These are phyloP conservation scores for Butorides virescens DNA, from an alignment of 2,113 vertebrate species.

Conservation along the genomic window DNA sequence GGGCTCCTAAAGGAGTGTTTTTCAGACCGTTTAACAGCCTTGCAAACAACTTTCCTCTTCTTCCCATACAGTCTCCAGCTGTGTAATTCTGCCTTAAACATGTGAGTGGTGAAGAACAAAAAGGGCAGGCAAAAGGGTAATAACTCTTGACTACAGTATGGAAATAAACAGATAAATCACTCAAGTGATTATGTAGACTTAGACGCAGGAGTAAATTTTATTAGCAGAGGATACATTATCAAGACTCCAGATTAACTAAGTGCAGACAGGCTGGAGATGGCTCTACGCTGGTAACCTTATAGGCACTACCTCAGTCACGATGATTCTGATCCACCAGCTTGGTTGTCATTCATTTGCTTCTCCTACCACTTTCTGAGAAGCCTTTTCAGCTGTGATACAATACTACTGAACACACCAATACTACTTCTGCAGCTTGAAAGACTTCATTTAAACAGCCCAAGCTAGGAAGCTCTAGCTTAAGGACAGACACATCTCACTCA, in stretches of 20 bases:
- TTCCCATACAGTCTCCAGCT: background rate
- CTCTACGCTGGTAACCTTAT: background rate
- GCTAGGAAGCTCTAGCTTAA: background rate
- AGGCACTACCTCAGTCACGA: background rate
- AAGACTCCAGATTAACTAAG: background rate
- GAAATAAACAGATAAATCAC: background rate
- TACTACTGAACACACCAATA: background rate
- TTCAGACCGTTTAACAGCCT: background rate
- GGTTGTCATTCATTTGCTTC: background rate
- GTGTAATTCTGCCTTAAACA: background rate
- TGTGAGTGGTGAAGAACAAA: background rate
- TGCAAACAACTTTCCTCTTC: background rate
- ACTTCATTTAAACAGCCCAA: background rate
- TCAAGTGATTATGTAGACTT: background rate
- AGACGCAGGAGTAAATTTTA: background rate
- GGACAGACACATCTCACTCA: background rate
- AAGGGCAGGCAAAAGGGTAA: background rate
- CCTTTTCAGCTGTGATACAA: background rate
- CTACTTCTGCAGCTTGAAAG: background rate
- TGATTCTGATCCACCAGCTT: background rate
- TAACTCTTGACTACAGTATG: background rate
- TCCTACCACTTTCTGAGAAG: background rate
- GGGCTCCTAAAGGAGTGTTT: background rate
- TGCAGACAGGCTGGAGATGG: background rate
- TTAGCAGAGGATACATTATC: background rate